Evolutionary conservation across 2,888 invertebrate species (phyloP), one percentile per base, ranked within the genome.

Genomic region (Cataglyphis altisquamis): DNA sequence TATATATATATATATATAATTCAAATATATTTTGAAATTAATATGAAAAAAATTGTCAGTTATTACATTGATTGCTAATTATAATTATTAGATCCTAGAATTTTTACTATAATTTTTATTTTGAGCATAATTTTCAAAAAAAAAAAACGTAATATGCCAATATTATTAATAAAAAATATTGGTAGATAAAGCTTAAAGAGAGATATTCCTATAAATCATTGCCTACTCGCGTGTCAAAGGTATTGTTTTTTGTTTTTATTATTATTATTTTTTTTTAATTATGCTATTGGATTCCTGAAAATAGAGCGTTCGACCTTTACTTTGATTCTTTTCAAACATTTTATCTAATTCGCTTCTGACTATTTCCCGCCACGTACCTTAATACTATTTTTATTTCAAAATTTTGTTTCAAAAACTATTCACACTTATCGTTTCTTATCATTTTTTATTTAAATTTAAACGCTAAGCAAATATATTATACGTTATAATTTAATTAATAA

Each of bases 301-400:
- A 89, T 88, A 87, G 88, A 86, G 83, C 29, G 41, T 57, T 29
- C 32, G 45, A 64, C 62, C 60, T 63, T 89, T 77, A 84, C 84
- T 83, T 84, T 86, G 85, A 90, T 88, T 84, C 84, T 90, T 86
- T 86, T 90, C 73, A 88, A 86, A 86, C 73, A 84, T 87, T 88
- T 86, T 77, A 62, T 90, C 86, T 87, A 87, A 86, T 90, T 89
- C 66, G 73, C 86, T 90, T 82, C 15, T 86, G 73, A 68, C 82
- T 90, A 87, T 89, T 85, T 90, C 86, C 81, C 67, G 81, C 72
- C 84, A 82, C 82, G 78, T 86, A 75, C 81, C 84, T 62, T 29
- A 52, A 63, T 78, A 83, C 83, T 86, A 55, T 85, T 86, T 86
- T 86, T 77, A 25, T 25, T 25, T 25, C 25, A 25, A 25, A 70